A percentile compares a stretch with the other conserved stretches of the same genome.
Conservation (phyloP, 2,888 invertebrate species). For the Perizoma flavofasciatum region DNA sequence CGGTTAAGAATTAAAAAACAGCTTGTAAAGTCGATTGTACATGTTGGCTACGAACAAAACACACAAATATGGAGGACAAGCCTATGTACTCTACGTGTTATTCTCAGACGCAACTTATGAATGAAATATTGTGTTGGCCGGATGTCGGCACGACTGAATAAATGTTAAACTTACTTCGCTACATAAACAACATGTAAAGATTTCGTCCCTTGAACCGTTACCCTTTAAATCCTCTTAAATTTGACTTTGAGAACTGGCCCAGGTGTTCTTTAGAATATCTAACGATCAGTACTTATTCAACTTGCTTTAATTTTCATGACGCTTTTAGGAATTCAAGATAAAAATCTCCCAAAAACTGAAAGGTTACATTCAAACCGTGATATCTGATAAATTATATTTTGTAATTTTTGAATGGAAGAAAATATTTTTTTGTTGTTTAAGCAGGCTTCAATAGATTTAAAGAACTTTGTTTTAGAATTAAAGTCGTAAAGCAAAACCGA, state of each 20-base stretch:
- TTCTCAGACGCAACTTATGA: constrained; percentile 36
- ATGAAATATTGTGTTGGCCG: constrained; percentile 42
- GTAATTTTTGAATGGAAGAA: no score
- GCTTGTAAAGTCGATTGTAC: background rate
- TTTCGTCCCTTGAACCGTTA: constrained; percentile 43
- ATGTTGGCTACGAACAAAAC: background rate
- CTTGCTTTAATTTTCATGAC: no score
- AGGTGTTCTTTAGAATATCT: constrained; percentile 50
- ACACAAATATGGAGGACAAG: background rate
- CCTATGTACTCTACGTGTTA: constrained; percentile 19
- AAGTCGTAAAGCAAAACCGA: no score
- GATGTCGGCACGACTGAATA: constrained; percentile 47
- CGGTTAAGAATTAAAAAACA: no score
- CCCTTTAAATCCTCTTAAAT: constrained; percentile 51
- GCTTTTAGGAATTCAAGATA: no score
- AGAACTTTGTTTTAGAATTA: no score
- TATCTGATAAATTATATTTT: no score
- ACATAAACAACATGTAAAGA: constrained; percentile 40
- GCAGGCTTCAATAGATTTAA: no score
- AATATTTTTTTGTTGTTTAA: no score
- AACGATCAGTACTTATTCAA: background rate
- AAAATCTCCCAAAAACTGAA: no score
- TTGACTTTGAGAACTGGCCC: constrained; percentile 69
- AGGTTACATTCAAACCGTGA: no score
- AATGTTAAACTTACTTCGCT: constrained; percentile 41